Evolutionary conservation across 1,140 invertebrate genomes (phyloP).

Genomic region (Papilio machaon): DNA sequence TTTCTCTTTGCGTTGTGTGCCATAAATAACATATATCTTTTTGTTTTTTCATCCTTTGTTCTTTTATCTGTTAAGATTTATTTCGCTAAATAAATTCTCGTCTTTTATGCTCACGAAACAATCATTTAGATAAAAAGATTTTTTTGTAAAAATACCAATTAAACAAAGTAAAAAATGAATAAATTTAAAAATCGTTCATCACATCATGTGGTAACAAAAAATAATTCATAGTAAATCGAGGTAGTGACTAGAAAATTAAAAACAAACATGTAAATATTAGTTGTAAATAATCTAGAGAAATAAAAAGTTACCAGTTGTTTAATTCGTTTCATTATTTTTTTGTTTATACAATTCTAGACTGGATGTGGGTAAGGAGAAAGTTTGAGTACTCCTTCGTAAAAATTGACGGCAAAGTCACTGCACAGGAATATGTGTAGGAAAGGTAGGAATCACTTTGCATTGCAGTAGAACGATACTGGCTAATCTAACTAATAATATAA

Average conservation of each 20-base stretch:
- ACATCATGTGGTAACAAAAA: background rate
- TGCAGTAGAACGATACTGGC: no score
- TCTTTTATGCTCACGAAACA: background rate
- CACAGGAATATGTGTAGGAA: no score
- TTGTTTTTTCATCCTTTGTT: background rate
- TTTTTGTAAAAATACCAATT: background rate
- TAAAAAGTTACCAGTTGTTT: constrained; percentile 17
- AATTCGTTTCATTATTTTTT: background rate
- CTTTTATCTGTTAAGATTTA: background rate
- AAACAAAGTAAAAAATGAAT: background rate
- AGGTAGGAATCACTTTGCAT: no score
- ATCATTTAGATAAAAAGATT: background rate
- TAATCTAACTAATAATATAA: no score
- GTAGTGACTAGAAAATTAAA: background rate
- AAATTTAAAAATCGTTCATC: background rate
- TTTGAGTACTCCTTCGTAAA: background rate
- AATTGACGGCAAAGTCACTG: background rate
- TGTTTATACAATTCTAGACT: background rate
- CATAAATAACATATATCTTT: background rate
- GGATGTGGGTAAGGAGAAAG: background rate
- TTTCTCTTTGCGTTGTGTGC: background rate
- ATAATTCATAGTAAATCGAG: background rate
- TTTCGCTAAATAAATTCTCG: background rate
- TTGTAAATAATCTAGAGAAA: background rate
- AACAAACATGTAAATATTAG: background rate